Percentiles rank a stretch among this genome's conserved stretches.
These are phyloP conservation scores for Pseudolaguvia tuberculata DNA, from an alignment of 2,113 vertebrate species.

Conservation along the genomic window DNA sequence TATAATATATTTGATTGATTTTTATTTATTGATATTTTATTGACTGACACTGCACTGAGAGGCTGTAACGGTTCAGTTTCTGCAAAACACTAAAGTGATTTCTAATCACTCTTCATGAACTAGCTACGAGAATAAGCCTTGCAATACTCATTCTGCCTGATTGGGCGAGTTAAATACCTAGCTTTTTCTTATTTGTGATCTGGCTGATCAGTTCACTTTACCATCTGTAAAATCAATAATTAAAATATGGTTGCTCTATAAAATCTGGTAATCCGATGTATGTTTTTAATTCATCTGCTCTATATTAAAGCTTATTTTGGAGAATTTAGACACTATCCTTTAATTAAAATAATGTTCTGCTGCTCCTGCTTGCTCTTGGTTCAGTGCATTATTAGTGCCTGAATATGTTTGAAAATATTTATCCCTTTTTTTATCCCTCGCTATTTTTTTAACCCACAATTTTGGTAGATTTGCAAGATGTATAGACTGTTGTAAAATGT, in stretches of 20 bases:
- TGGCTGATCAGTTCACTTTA: constrained; percentile 50
- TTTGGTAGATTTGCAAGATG: neutral
- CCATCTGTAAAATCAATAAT: constrained; percentile 55
- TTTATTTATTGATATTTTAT: constrained; percentile 54
- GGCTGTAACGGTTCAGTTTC: constrained; percentile 53
- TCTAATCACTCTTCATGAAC: constrained; percentile 48
- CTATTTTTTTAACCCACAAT: neutral
- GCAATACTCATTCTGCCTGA: constrained; percentile 15
- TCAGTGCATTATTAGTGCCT: neutral
- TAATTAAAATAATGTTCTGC: neutral
- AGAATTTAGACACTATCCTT: constrained; percentile 1
- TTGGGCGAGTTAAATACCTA: neutral
- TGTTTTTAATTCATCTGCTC: constrained; percentile 24
- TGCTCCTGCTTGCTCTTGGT: neutral
- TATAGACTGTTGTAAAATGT: neutral
- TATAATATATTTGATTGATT: constrained; percentile 30
- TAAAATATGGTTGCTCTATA: constrained; percentile 4
- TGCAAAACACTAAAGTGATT: constrained; percentile 50
- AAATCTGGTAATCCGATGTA: constrained; percentile 24
- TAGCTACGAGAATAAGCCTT: constrained; percentile 45
- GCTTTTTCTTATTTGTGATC: constrained; percentile 25
- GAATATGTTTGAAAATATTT: neutral
- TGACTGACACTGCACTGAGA: constrained; percentile 57
- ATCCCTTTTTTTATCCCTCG: neutral
- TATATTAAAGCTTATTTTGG: constrained; percentile 23